Base-by-base conservation (phyloP, 2,113 vertebrate genomes). In the Petrocephalus microphthalmus region DNA sequence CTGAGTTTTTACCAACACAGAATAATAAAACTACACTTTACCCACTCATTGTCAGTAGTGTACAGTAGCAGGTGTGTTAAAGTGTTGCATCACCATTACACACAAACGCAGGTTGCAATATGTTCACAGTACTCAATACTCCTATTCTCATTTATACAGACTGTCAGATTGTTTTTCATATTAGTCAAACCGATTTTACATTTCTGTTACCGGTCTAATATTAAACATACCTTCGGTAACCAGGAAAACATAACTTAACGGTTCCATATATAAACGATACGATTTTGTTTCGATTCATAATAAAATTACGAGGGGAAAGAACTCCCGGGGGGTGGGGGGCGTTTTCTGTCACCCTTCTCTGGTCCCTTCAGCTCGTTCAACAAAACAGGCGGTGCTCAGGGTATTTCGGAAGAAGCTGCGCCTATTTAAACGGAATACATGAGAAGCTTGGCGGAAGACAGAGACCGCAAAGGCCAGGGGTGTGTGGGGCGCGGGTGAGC, bases 371-470 rank as follows among this genome's bases (percentile, higher is more conserved):
- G 49, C 13, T 85, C 10, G 49, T 10, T 42, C 42, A 42, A 22
- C 45, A 85, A 85, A 10, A 17, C 49, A n/a, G 20, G 15, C 37
- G n/a, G 11, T 78, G 71, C 33, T 42, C 71, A 42, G 15, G 37
- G 37, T 67, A 81, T 85, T 82, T 86, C 52, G 45, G 56, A 84
- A 49, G 7, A 71, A 47, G 74, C 89, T 37, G 37, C 52, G 85
- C 19, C 88, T 78, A 17, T 89, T 33, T 88, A 47, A 33, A 54
- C 57, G 54, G 84, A 91, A 90, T 87, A 89, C 84, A 57, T 90
- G 89, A 86, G 71, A 78, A 42, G 71, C 33, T 42, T 42, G 71
- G 71, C 42, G 60, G 49, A 25, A 78, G 84, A 54, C 49, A 85
- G 90, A 89, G 87, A 90, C 88, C 82, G 88, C 51, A 85, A 52